Evolutionary conservation across 1,140 invertebrate genomes (phyloP).

Genomic region (Hypsibius dujardini): DNA sequence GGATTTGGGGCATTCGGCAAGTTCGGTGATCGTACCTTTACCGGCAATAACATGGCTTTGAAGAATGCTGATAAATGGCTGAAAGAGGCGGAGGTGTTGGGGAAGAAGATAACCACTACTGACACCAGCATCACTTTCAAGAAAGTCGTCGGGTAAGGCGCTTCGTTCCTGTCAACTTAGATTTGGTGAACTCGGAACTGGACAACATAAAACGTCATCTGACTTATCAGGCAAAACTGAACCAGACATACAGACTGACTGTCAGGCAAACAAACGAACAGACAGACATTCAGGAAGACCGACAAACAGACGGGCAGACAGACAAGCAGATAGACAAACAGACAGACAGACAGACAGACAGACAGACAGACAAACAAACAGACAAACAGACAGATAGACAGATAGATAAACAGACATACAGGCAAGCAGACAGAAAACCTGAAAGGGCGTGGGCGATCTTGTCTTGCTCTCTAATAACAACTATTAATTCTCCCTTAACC

Average conservation of each 20-base stretch:
- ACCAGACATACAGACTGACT: neutral
- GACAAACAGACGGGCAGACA: neutral
- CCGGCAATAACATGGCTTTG: neutral
- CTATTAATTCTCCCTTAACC: too few relatives aligned
- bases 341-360: too few relatives aligned
- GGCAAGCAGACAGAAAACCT: neutral
- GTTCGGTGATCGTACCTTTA: neutral
- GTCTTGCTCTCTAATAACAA: neutral
- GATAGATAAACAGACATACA: neutral
- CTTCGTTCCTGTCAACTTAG: neutral
- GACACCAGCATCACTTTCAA: constrained; percentile 7
- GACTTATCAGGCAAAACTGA: neutral
- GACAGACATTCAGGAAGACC: neutral
- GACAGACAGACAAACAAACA: neutral
- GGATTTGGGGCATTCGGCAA: neutral
- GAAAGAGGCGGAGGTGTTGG: neutral
- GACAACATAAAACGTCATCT: neutral
- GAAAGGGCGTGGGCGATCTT: neutral
- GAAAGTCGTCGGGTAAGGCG: neutral
- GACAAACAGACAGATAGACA: neutral
- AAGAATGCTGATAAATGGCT: constrained; percentile 13
- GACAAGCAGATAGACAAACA: neutral
- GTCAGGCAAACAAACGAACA: neutral
- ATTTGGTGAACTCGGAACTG: neutral
- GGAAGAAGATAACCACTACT: neutral